phyloP scores from a whole-genome alignment of 2,888 invertebrate species.

The Acrobasis consociella region DNA sequence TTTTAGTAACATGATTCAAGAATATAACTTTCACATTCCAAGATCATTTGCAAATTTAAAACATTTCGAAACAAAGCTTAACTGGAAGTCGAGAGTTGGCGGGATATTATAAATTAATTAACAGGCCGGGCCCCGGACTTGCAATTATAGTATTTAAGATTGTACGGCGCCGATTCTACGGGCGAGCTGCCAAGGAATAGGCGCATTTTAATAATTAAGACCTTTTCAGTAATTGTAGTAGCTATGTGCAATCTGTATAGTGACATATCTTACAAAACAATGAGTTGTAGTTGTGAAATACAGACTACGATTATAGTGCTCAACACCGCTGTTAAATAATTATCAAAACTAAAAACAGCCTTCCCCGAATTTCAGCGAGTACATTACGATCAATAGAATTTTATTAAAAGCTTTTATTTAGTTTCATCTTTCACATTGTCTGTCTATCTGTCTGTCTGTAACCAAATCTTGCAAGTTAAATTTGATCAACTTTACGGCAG shows the following conservation, averaged over 20 bases:
- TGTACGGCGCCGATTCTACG: constrained; percentile 30
- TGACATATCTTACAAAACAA: neutral
- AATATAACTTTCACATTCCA: constrained; percentile 5
- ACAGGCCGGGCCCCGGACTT: constrained; percentile 29
- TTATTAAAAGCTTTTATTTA: no score
- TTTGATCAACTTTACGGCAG: no score
- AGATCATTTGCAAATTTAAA: constrained; percentile 25
- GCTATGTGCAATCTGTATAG: neutral
- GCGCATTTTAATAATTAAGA: constrained; percentile 32
- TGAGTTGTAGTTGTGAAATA: no score
- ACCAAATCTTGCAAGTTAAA: no score
- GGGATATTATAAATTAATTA: constrained; percentile 36
- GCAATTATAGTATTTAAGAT: constrained; percentile 32
- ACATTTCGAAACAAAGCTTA: constrained; percentile 22
- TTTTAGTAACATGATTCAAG: neutral
- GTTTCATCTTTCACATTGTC: no score
- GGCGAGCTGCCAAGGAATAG: constrained; percentile 30
- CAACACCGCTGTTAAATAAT: no score
- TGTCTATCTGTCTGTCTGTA: no score
- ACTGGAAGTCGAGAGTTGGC: constrained; percentile 30
- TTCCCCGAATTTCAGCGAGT: no score
- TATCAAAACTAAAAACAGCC: no score
- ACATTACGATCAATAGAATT: no score
- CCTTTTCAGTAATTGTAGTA: constrained; percentile 25
- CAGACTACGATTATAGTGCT: no score